A percentile compares a stretch with the other conserved stretches of the same genome.
phyloP scores from a whole-genome alignment of 2,888 invertebrate genomes.

The Capitulum mitella region DNA sequence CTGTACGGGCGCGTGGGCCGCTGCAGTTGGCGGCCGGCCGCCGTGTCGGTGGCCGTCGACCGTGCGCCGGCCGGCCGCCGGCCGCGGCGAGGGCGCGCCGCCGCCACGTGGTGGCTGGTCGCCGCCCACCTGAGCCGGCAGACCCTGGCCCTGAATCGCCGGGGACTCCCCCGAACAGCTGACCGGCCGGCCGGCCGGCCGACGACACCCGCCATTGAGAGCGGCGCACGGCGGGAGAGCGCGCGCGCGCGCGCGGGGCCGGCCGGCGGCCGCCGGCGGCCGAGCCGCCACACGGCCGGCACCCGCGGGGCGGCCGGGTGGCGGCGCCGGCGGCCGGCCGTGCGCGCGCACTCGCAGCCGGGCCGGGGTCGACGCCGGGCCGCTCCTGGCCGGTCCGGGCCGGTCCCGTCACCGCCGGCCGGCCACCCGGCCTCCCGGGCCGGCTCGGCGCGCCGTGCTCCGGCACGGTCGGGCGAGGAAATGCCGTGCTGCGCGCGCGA shows the following conservation, averaged over 20 bases:
- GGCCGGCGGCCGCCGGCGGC: background rate
- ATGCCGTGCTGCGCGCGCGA: no score
- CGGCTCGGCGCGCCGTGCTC: no score
- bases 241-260: conserved; percentile 21
- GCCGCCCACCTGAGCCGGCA: background rate
- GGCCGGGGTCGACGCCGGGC: background rate
- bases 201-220: conserved; percentile 12
- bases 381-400: background rate
- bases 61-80: background rate
- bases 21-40: no score
- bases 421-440: no score
- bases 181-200: conserved; percentile 13
- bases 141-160: conserved; percentile 2
- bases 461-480: no score
- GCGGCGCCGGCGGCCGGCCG: background rate
- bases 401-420: conserved; percentile 12
- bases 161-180: conserved; percentile 2
- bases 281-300: background rate
- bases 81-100: background rate
- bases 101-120: conserved; percentile 1
- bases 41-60: background rate
- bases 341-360: background rate
- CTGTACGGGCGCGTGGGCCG: no score
- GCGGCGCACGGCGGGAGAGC: conserved; percentile 17
- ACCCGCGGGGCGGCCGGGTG: background rate